phyloP scores from a whole-genome alignment of 2,888 invertebrate genomes.

The Myopa testacea region DNA sequence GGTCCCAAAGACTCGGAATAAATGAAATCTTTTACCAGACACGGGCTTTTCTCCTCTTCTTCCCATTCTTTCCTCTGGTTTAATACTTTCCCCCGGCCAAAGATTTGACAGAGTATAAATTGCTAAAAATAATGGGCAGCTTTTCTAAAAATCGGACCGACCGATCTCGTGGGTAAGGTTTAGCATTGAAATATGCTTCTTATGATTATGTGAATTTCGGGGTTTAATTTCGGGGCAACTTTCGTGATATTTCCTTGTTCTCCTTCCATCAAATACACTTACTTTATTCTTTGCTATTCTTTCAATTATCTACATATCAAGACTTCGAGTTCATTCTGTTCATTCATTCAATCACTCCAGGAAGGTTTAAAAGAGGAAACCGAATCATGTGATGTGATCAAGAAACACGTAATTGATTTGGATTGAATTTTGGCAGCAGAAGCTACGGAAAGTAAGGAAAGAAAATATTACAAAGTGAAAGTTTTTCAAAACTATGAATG shows the following conservation, averaged over 20 bases:
- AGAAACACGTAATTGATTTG: too few species aligned
- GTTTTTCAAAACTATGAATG: too few species aligned
- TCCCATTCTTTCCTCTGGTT: neutral
- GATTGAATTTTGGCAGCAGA: too few species aligned
- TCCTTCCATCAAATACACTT: neutral
- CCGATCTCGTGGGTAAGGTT: neutral
- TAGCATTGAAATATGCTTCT: neutral
- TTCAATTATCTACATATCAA: neutral
- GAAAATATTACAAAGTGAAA: too few species aligned
- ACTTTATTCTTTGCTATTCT: neutral
- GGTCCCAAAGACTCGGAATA: neutral
- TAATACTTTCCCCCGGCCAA: neutral
- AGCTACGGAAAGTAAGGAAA: too few species aligned
- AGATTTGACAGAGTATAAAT: constrained; percentile 10
- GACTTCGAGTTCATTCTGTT: neutral
- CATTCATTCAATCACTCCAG: neutral
- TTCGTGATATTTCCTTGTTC: neutral
- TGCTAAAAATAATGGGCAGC: constrained; percentile 12
- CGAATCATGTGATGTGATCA: too few species aligned
- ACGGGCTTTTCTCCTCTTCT: neutral
- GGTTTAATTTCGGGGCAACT: neutral
- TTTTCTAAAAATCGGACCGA: neutral
- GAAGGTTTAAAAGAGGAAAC: too few species aligned
- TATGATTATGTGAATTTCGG: neutral
- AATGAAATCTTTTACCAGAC: neutral